Conservation (phyloP, 2,797 vertebrate genomes). For the Podarcis siculus region DNA sequence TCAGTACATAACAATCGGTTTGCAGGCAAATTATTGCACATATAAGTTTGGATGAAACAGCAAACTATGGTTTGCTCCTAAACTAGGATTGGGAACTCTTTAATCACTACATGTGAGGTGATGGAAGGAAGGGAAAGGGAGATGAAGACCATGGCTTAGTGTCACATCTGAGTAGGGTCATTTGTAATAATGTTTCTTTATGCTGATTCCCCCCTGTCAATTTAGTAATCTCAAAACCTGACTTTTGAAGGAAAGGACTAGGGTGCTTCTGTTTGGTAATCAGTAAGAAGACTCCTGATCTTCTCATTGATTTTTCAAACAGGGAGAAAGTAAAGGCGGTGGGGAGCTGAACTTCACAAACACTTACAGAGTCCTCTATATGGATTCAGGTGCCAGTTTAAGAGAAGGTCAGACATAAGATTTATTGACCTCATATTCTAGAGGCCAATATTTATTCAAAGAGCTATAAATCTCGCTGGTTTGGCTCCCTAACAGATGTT, state of each 20-base stretch:
- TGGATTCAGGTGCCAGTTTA: slow-evolving; percentile 34
- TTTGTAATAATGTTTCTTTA: not conserved
- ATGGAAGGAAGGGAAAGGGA: not conserved
- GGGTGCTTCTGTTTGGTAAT: not conserved
- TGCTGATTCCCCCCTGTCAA: not conserved
- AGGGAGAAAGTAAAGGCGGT: not conserved
- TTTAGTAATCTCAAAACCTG: too few species aligned
- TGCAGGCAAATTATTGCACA: not conserved
- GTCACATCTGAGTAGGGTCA: not conserved
- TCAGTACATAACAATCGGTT: too few species aligned
- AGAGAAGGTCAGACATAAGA: slow-evolving; percentile 49
- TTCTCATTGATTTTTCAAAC: not conserved
- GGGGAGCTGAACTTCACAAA: not conserved
- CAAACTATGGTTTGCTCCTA: not conserved
- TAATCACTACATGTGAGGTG: not conserved
- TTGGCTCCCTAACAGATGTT: slow-evolving; percentile 52
- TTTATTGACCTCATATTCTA: slow-evolving; percentile 57
- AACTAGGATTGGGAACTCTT: not conserved
- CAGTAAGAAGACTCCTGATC: not conserved
- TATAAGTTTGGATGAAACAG: not conserved
- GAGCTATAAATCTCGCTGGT: slow-evolving; percentile 59
- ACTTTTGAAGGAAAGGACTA: not conserved
- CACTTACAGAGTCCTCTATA: not conserved
- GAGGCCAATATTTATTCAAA: slow-evolving; percentile 65
- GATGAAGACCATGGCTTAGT: not conserved